Evolutionary conservation across 2,888 invertebrate species (phyloP).

Genomic region (Caradrina kadenii): DNA sequence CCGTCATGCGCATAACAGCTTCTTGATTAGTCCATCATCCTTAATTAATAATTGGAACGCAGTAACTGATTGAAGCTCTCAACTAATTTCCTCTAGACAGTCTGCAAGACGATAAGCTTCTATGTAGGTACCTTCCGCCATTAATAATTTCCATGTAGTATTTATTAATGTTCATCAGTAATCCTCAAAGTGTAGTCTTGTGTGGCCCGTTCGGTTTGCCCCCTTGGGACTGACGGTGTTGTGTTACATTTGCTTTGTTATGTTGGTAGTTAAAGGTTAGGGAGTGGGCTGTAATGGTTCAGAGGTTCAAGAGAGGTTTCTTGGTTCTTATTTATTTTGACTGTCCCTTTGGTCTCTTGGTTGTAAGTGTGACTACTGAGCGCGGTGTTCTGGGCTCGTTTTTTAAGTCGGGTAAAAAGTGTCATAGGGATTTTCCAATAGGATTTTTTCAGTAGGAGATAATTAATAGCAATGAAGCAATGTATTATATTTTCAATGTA

Average conservation of each 20-base stretch:
- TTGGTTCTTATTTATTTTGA: neutral
- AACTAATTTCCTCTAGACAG: slow-evolving; percentile 46
- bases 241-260: slow-evolving; percentile 66
- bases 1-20: neutral
- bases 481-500: no score
- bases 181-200: slow-evolving; percentile 59
- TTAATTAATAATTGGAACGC: slow-evolving; percentile 27
- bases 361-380: neutral
- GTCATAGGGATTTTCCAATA: no score
- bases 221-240: slow-evolving; percentile 58
- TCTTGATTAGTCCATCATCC: neutral
- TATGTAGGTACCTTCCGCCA: slow-evolving; percentile 38
- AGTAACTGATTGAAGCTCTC: slow-evolving; percentile 11
- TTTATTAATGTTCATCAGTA: slow-evolving; percentile 60
- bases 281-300: slow-evolving; percentile 22
- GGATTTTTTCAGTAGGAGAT: no score
- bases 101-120: slow-evolving; percentile 42
- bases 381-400: no score
- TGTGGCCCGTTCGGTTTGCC: slow-evolving; percentile 55
- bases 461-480: no score
- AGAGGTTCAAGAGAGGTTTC: neutral
- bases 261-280: slow-evolving; percentile 55
- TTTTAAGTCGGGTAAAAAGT: no score
- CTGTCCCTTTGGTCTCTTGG: neutral
- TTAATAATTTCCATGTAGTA: slow-evolving; percentile 60